These are phyloP conservation scores for Phalloptychus januarius DNA, from an alignment of 2,797 vertebrate species.

Conservation along the genomic window DNA sequence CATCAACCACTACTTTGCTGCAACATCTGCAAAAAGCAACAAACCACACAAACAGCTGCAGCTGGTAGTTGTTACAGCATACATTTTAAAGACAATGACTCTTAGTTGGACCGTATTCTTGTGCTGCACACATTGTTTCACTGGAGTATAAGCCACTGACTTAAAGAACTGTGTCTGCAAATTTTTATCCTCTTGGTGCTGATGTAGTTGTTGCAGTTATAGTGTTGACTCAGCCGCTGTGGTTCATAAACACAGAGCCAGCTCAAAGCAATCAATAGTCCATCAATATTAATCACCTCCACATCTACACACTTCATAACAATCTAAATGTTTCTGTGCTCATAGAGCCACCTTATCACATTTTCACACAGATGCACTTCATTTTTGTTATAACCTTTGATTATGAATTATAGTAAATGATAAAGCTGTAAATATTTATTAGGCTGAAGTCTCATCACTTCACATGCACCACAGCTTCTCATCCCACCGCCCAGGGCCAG, in stretches of 20 bases:
- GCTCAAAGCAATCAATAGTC: slow-evolving; percentile 57
- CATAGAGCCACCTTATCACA: background rate
- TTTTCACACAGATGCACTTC: background rate
- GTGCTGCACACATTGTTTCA: slow-evolving; percentile 13
- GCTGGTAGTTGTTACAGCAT: background rate
- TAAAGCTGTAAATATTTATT: slow-evolving; percentile 10
- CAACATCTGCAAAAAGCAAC: background rate
- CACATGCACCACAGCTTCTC: slow-evolving; percentile 11
- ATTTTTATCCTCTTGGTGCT: slow-evolving; percentile 14
- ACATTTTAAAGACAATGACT: slow-evolving; percentile 10
- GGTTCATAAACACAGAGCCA: slow-evolving; percentile 40
- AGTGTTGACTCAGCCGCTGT: slow-evolving; percentile 18
- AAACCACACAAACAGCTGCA: slow-evolving; percentile 25
- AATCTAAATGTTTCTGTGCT: background rate
- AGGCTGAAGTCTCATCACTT: slow-evolving; percentile 13
- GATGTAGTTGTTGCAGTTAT: slow-evolving; percentile 15
- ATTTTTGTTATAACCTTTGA: background rate
- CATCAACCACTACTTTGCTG: background rate
- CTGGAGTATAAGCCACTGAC: slow-evolving; percentile 6
- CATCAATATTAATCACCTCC: slow-evolving; percentile 51
- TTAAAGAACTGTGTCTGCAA: slow-evolving; percentile 18
- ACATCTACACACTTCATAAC: background rate
- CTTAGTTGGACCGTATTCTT: slow-evolving; percentile 17
- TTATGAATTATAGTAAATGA: slow-evolving; percentile 1
- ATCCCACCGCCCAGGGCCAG: slow-evolving; percentile 45